phyloP scores from a whole-genome alignment of 2,113 vertebrate genomes.

The Elaphurus davidianus region DNA sequence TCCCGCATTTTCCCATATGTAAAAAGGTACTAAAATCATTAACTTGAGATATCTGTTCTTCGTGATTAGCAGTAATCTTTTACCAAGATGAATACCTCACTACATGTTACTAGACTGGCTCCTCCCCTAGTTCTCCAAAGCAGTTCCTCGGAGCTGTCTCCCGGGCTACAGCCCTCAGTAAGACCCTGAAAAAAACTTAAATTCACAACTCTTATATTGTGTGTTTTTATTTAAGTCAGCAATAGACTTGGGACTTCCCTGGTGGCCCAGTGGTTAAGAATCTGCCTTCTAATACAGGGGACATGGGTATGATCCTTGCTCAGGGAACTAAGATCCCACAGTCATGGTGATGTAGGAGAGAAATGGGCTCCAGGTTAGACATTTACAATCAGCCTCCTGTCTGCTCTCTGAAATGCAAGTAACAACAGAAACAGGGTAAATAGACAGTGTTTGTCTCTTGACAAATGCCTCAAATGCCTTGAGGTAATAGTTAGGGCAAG shows the following conservation, averaged over 20 bases:
- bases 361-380: neutral
- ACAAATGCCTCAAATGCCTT: neutral
- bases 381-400: neutral
- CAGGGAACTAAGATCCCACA: neutral
- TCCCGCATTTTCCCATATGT: neutral
- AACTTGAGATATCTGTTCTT: neutral
- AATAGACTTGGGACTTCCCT: slow-evolving; percentile 28
- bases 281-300: neutral
- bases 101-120: neutral
- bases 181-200: neutral
- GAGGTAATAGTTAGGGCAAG: neutral
- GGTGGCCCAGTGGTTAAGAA: neutral
- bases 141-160: neutral
- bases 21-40: neutral
- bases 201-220: neutral
- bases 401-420: neutral
- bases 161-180: neutral
- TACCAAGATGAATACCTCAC: neutral
- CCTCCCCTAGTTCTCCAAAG: neutral
- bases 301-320: neutral
- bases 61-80: neutral
- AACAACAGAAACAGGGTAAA: neutral
- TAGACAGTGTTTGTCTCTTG: neutral
- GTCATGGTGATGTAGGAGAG: neutral
- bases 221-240: neutral